Percentiles rank a stretch among this genome's conserved stretches.
phyloP scores from a whole-genome alignment of 2,113 vertebrate genomes.

The Eidolon helvum region DNA sequence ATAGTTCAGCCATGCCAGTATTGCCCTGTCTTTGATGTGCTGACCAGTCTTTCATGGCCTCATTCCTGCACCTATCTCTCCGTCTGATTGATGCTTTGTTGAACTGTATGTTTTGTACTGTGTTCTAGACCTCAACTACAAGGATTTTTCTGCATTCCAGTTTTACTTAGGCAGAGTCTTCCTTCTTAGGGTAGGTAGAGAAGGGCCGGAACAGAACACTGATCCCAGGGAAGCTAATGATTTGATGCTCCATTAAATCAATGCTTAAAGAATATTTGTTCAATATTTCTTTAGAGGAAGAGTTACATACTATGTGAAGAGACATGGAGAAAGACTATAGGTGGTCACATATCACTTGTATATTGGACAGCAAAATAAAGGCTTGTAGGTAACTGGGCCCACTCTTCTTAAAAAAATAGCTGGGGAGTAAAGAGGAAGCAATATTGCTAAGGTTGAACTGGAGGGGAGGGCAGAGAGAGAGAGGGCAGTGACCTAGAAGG shows the following conservation, averaged over 20 bases:
- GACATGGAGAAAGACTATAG: neutral
- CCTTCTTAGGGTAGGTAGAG: neutral
- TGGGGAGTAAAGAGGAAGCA: neutral
- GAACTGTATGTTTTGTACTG: neutral
- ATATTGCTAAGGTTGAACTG: neutral
- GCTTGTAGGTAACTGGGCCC: neutral
- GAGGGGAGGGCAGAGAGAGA: neutral
- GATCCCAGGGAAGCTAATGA: neutral
- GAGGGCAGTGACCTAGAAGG: neutral
- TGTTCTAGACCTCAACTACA: neutral
- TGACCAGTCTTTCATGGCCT: neutral
- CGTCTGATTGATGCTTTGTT: neutral
- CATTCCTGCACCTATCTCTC: neutral
- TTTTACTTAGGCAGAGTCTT: neutral
- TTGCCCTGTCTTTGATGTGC: neutral
- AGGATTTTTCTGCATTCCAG: neutral
- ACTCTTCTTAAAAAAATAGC: neutral
- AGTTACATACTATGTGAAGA: neutral
- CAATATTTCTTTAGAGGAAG: neutral
- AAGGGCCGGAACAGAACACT: neutral
- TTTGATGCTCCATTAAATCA: conserved; percentile 9
- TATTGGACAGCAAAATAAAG: neutral
- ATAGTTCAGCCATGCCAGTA: neutral
- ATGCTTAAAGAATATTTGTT: conserved; percentile 4
- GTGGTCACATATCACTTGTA: neutral